These are phyloP conservation scores for Caradrina kadenii DNA, from an alignment of 2,888 invertebrate species.

Conservation along the genomic window DNA sequence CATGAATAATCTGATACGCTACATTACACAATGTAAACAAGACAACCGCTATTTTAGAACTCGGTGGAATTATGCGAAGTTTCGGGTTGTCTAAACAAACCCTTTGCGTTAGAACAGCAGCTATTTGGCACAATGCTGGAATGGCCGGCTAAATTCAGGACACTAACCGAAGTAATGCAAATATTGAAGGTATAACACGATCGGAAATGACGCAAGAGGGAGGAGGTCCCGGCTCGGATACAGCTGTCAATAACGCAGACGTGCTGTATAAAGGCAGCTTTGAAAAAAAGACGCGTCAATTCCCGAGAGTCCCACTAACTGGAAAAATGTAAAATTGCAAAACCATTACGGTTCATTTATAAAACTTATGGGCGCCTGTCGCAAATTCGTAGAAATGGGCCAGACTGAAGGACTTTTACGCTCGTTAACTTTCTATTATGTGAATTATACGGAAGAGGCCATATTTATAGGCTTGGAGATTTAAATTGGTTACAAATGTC, in stretches of 20 bases:
- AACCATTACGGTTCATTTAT: slow-evolving; percentile 55
- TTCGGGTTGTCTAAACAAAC: slow-evolving; percentile 43
- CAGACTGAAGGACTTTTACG: slow-evolving; percentile 36
- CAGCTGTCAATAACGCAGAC: slow-evolving; percentile 70
- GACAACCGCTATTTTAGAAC: slow-evolving; percentile 40
- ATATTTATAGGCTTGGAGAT: slow-evolving; percentile 12
- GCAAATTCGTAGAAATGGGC: slow-evolving; percentile 45
- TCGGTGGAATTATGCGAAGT: slow-evolving; percentile 38
- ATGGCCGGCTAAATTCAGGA: slow-evolving; percentile 44
- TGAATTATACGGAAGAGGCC: slow-evolving; percentile 32
- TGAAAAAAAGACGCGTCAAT: slow-evolving; percentile 66
- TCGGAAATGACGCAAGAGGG: slow-evolving; percentile 62
- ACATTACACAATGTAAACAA: slow-evolving; percentile 36
- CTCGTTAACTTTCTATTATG: slow-evolving; percentile 55
- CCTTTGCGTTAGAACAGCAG: slow-evolving; percentile 41
- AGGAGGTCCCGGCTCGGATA: slow-evolving; percentile 66
- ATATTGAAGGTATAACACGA: slow-evolving; percentile 55
- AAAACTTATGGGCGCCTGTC: slow-evolving; percentile 47
- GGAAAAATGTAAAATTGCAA: slow-evolving; percentile 65
- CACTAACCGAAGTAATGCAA: slow-evolving; percentile 49
- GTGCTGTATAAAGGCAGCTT: slow-evolving; percentile 58
- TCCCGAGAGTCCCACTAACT: slow-evolving; percentile 51
- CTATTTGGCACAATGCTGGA: slow-evolving; percentile 49
- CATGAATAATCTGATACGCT: slow-evolving; percentile 13
- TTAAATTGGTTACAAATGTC: slow-evolving; percentile 6